Evolutionary conservation across 2,113 vertebrate genomes (phyloP), one percentile per base, ranked within the genome.

Genomic region (Brachyhypopomus occidentalis): DNA sequence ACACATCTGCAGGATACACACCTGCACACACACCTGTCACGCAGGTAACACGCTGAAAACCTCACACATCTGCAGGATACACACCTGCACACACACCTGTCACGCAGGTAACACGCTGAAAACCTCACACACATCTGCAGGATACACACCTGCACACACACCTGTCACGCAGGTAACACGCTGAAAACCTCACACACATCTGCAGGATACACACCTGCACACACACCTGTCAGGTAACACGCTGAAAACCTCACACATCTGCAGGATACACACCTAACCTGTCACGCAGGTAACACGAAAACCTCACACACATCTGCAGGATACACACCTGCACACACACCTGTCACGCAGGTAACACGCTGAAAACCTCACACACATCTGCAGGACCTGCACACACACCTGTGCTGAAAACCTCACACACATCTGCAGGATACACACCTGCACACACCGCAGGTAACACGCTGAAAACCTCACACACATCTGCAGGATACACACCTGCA

Each of bases 151-250:
- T 30, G 30, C 3, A 30, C 3, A 30, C n/a, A n/a, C n/a, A n/a
- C n/a, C n/a, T n/a, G n/a, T n/a, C n/a, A n/a, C n/a, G n/a, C 30
- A 30, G 30, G 30, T 30, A 30, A 30, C 30, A 30, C 30, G n/a
- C n/a, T n/a, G n/a, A n/a, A n/a, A n/a, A n/a, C n/a, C n/a, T n/a
- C n/a, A n/a, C n/a, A n/a, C n/a, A n/a, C n/a, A n/a, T n/a, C 5
- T 99, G 98, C 86, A 93, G 90, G n/a, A 97, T 97, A 0, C 98
- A 99, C 78, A 81, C 87, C 66, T 97, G 96, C 85, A 90, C 93
- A 86, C 91, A 91, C 86, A 58, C 88, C 83, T 97, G 96, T 84
- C 95, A 96, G 96, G 96, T 96, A 91, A 59, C 52, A 58, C 62
- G 62, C 86, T 84, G 11, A 2, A 11, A 52, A 11, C 88, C 4